phyloP scores from a whole-genome alignment of 2,113 vertebrate genomes.

The Pongo pygmaeus region DNA sequence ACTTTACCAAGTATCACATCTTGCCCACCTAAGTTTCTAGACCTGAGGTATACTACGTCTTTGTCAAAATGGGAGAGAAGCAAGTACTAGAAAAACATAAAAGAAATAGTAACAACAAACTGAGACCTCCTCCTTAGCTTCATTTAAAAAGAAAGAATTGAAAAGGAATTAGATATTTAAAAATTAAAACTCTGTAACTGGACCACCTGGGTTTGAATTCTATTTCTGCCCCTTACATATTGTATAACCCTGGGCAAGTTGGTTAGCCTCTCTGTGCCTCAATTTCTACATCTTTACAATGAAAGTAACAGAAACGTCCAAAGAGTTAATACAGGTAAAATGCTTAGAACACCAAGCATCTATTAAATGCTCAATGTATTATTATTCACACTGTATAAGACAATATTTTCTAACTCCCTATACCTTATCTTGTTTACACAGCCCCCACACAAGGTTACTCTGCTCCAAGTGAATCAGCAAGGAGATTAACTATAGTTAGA shows the following conservation, averaged over 20 bases:
- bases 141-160: not conserved
- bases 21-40: not conserved
- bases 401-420: not conserved
- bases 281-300: slow-evolving; percentile 3
- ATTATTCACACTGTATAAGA: not conserved
- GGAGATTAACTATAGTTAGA: slow-evolving; percentile 14
- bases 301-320: not conserved
- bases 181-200: not conserved
- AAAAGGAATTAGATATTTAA: not conserved
- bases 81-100: not conserved
- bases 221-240: not conserved
- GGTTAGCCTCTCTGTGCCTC: not conserved
- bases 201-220: not conserved
- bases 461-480: not conserved
- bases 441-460: not conserved
- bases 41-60: not conserved
- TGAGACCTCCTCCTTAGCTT: not conserved
- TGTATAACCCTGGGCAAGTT: not conserved
- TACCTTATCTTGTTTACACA: not conserved
- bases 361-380: not conserved
- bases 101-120: not conserved
- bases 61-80: not conserved
- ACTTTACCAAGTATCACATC: not conserved
- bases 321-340: not conserved
- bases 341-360: slow-evolving; percentile 1